Percentiles rank a stretch among this genome's conserved stretches.
These are phyloP conservation scores for Botia kubotai DNA, from an alignment of 2,797 vertebrate genomes.

Conservation along the genomic window DNA sequence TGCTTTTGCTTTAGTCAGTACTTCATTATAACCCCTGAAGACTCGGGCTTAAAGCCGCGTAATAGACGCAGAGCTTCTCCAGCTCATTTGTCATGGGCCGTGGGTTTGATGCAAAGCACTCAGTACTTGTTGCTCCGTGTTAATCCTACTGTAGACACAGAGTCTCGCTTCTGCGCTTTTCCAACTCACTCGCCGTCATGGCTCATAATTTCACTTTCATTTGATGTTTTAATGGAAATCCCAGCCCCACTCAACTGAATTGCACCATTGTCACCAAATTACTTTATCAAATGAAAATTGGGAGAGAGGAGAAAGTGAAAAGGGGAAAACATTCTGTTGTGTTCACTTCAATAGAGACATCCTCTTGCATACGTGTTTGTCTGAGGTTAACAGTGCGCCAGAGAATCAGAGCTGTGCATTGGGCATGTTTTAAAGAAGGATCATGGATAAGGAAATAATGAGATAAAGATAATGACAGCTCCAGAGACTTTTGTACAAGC, in stretches of 20 bases:
- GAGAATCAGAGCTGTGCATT: constrained; percentile 47
- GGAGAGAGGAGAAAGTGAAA: constrained; percentile 54
- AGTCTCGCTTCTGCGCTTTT: constrained; percentile 62
- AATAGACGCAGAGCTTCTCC: constrained; percentile 78
- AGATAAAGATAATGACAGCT: constrained; percentile 19
- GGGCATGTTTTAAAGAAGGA: constrained; percentile 40
- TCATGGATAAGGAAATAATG: constrained; percentile 22
- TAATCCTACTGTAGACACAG: constrained; percentile 80
- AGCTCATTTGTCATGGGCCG: constrained; percentile 81
- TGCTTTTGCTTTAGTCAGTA: constrained; percentile 69
- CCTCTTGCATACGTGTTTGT: constrained; percentile 58
- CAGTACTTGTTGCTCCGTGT: constrained; percentile 80
- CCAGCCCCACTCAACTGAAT: constrained; percentile 69
- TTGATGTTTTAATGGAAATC: constrained; percentile 83
- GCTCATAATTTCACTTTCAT: constrained; percentile 81
- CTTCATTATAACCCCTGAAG: constrained; percentile 80
- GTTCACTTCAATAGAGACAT: constrained; percentile 52
- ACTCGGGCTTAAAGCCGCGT: constrained; percentile 76
- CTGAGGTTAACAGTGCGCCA: constrained; percentile 36
- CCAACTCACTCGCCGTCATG: constrained; percentile 73
- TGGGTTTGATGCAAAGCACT: constrained; percentile 79
- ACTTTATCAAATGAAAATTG: constrained; percentile 76
- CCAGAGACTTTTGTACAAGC: constrained; percentile 9
- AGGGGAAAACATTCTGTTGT: constrained; percentile 60
- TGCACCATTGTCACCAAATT: constrained; percentile 75